Percentiles rank a stretch among this genome's conserved stretches.
These are phyloP conservation scores for Theocolax elegans DNA, from an alignment of 1,140 invertebrate genomes.

Conservation along the genomic window DNA sequence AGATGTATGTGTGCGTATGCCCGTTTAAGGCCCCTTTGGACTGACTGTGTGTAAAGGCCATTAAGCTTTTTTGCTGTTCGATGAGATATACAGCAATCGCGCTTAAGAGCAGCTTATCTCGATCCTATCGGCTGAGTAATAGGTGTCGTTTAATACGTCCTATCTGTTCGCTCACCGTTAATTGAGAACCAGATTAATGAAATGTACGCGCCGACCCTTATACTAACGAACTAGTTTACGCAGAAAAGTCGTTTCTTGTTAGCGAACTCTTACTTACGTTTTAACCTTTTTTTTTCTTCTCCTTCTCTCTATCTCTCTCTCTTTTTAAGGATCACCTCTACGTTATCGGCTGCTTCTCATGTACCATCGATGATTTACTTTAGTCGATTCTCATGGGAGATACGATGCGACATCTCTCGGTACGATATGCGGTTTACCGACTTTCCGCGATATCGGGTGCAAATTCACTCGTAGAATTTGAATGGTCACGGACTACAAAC, in stretches of 20 bases:
- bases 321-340: too few species aligned
- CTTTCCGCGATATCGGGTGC: too few species aligned
- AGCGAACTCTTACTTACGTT: neutral
- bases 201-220: slow-evolving; percentile 49
- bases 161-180: slow-evolving; percentile 55
- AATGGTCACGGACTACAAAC: too few species aligned
- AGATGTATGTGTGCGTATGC: neutral
- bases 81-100: slow-evolving; percentile 42
- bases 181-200: slow-evolving; percentile 59
- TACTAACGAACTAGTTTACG: slow-evolving; percentile 45
- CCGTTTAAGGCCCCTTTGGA: neutral
- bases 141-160: slow-evolving; percentile 57
- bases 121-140: slow-evolving; percentile 55
- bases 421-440: too few species aligned
- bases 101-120: slow-evolving; percentile 48
- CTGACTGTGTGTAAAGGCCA: slow-evolving; percentile 40
- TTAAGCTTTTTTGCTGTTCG: slow-evolving; percentile 43
- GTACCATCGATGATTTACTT: too few species aligned
- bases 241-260: slow-evolving; percentile 38
- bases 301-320: too few species aligned
- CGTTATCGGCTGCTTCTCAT: too few species aligned
- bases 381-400: too few species aligned
- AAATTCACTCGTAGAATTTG: too few species aligned
- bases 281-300: slow-evolving; percentile 11
- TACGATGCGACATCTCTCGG: too few species aligned